Percentiles rank a stretch among this genome's conserved stretches.
Conservation (phyloP, 2,888 invertebrate genomes). For the Drosophila paranaensis region DNA sequence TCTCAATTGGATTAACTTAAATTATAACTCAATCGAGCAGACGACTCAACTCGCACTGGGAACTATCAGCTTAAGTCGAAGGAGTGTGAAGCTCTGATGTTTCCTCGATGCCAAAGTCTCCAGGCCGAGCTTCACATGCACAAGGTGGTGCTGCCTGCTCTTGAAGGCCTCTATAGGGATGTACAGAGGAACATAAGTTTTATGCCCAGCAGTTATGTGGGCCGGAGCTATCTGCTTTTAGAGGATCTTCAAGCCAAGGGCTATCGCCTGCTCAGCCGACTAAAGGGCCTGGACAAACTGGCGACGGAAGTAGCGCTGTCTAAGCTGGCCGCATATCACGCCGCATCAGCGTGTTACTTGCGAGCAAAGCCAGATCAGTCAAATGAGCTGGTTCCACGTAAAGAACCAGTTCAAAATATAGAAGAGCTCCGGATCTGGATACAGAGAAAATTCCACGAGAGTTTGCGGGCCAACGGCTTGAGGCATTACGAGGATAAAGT, state of each 20-base stretch:
- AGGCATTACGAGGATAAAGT: slow-evolving; percentile 67
- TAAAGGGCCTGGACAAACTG: slow-evolving; percentile 64
- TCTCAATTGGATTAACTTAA: too few relatives aligned
- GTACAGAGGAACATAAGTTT: slow-evolving; percentile 51
- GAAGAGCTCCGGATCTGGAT: slow-evolving; percentile 29
- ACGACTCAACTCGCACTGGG: slow-evolving; percentile 32
- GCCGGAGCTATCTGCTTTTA: slow-evolving; percentile 53
- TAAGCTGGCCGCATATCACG: slow-evolving; percentile 80
- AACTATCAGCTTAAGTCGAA: slow-evolving; percentile 60
- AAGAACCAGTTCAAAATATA: not conserved
- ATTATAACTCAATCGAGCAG: slow-evolving; percentile 24
- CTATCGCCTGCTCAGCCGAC: slow-evolving; percentile 61
- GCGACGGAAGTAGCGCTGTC: slow-evolving; percentile 66
- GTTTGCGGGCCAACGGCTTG: slow-evolving; percentile 51
- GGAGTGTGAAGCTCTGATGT: slow-evolving; percentile 12
- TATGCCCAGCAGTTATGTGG: slow-evolving; percentile 46
- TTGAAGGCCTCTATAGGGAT: slow-evolving; percentile 68
- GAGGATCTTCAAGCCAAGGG: slow-evolving; percentile 68
- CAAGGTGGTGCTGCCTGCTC: slow-evolving; percentile 62
- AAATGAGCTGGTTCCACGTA: slow-evolving; percentile 12
- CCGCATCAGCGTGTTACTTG: slow-evolving; percentile 71
- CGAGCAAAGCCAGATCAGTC: slow-evolving; percentile 25
- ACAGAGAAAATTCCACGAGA: slow-evolving; percentile 57
- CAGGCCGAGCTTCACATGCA: slow-evolving; percentile 66
- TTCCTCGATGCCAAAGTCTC: slow-evolving; percentile 49